phyloP scores from a whole-genome alignment of 1,140 invertebrate species.

The Brachionus paranguensis region DNA sequence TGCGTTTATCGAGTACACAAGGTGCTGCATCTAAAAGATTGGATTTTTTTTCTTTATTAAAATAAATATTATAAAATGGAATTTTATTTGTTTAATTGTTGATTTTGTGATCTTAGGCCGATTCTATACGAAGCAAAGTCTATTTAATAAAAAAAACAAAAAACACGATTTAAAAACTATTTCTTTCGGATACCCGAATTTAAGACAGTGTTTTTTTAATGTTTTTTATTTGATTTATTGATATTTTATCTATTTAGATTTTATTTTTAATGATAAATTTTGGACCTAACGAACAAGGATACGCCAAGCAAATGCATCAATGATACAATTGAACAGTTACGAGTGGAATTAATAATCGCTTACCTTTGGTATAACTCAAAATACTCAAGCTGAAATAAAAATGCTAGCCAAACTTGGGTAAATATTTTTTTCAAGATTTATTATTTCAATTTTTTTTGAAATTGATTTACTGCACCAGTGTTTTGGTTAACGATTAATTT shows the following conservation, averaged over 20 bases:
- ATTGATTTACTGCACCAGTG: background rate
- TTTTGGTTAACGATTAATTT: background rate
- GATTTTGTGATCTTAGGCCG: background rate
- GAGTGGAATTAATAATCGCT: background rate
- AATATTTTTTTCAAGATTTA: background rate
- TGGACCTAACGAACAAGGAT: background rate
- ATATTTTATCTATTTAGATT: background rate
- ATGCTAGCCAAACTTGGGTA: slow-evolving; percentile 34
- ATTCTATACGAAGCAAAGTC: background rate
- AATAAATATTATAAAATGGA: background rate
- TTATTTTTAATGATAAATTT: background rate
- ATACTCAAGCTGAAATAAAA: background rate
- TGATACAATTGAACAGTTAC: background rate
- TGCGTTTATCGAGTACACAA: background rate
- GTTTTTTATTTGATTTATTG: background rate
- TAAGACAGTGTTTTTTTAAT: background rate
- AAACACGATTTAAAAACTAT: background rate
- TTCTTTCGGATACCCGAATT: background rate
- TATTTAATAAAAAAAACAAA: background rate
- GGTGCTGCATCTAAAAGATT: background rate
- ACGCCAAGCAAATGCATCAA: background rate
- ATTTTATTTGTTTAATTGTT: background rate
- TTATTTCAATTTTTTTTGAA: background rate
- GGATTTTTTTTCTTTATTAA: background rate
- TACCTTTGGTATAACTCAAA: background rate